These are phyloP conservation scores for Cistogaster globosa DNA, from an alignment of 2,888 invertebrate species.

Conservation along the genomic window DNA sequence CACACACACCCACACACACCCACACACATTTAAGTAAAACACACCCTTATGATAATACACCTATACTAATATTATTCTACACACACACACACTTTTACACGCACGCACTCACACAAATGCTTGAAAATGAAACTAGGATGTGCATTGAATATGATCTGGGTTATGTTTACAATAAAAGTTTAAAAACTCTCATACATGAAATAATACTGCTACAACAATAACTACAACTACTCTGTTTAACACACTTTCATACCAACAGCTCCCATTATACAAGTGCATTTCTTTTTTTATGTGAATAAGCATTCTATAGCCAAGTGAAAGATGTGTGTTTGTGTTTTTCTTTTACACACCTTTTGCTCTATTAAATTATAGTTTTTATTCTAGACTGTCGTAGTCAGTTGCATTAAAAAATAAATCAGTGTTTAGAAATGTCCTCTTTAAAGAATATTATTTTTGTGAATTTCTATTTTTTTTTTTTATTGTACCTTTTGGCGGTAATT, in stretches of 20 bases:
- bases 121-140: conserved; percentile 61
- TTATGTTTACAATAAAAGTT: conserved; percentile 68
- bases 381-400: conserved; percentile 32
- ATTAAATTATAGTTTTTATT: conserved; percentile 53
- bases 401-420: neutral
- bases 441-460: neutral
- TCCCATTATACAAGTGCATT: neutral
- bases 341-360: conserved; percentile 27
- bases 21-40: neutral
- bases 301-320: neutral
- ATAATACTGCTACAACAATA: conserved; percentile 22
- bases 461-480: neutral
- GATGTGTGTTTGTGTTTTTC: neutral
- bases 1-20: neutral
- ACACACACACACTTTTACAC: neutral
- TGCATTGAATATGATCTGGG: conserved; percentile 69
- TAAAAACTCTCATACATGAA: conserved; percentile 47
- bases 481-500: too few relatives aligned
- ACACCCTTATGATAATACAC: neutral
- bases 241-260: conserved; percentile 1
- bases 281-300: too few relatives aligned
- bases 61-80: neutral
- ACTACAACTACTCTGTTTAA: conserved; percentile 1
- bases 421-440: too few relatives aligned
- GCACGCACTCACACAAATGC: neutral